A percentile compares a stretch with the other conserved stretches of the same genome.
Evolutionary conservation across 1,140 invertebrate genomes (phyloP).

Genomic region (Coenobita brevimanus): DNA sequence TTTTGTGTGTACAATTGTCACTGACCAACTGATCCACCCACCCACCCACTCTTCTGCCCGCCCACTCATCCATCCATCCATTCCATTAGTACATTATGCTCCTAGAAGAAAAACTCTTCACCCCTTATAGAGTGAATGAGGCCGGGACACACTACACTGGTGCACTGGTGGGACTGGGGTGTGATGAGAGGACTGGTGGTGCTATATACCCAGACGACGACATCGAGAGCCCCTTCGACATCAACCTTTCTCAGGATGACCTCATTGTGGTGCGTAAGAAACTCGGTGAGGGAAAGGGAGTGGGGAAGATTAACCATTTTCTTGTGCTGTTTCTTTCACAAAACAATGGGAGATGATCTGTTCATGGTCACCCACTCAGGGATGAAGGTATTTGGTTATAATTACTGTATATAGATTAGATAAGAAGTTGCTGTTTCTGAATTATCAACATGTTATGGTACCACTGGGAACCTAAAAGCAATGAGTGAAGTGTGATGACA

Average conservation of each 20-base stretch:
- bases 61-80: not conserved
- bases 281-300: not conserved
- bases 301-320: not conserved
- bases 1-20: too few species aligned
- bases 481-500: too few species aligned
- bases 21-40: too few species aligned
- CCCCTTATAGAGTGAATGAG: conserved; percentile 74
- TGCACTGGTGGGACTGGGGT: conserved; percentile 88
- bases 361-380: too few species aligned
- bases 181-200: conserved; percentile 74
- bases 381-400: too few species aligned
- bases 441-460: too few species aligned
- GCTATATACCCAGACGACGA: conserved; percentile 88
- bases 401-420: too few species aligned
- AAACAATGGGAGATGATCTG: too few species aligned
- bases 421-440: too few species aligned
- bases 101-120: not conserved
- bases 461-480: too few species aligned
- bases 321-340: too few species aligned
- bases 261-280: conserved; percentile 64
- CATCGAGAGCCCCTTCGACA: conserved; percentile 84
- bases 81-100: not conserved
- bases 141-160: conserved; percentile 81
- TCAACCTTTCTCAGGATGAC: conserved; percentile 71
- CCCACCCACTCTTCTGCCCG: not conserved